Percentiles rank a stretch among this genome's conserved stretches.
phyloP scores from a whole-genome alignment of 2,797 vertebrate genomes.

The Anguilla obscura region DNA sequence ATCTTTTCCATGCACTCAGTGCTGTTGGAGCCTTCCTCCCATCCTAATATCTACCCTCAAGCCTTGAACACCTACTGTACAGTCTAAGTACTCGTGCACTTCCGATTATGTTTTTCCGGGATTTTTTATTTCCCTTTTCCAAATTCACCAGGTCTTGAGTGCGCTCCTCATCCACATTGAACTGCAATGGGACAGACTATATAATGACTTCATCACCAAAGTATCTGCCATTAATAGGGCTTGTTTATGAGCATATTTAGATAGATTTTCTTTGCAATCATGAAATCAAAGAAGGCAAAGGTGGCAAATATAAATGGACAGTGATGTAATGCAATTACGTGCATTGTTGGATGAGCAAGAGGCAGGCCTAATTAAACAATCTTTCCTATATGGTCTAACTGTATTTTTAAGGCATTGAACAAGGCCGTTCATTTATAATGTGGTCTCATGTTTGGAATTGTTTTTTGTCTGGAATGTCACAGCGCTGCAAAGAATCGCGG shows the following conservation, averaged over 20 bases:
- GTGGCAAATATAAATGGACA: neutral
- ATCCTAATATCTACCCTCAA: neutral
- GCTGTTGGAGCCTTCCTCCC: neutral
- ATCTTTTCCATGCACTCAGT: neutral
- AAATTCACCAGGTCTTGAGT: neutral
- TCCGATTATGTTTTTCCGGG: no score
- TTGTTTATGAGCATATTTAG: neutral
- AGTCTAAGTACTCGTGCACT: no score
- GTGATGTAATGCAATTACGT: neutral
- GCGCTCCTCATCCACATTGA: neutral
- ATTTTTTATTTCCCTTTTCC: neutral
- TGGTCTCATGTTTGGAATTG: no score
- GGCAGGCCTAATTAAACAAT: no score
- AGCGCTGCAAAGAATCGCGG: no score
- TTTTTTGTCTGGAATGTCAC: no score
- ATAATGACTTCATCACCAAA: neutral
- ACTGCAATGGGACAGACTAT: neutral
- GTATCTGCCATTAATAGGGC: neutral
- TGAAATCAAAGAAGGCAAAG: neutral
- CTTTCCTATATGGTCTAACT: no score
- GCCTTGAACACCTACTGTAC: neutral
- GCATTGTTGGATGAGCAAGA: neutral
- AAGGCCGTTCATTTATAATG: no score
- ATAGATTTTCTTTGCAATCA: neutral
- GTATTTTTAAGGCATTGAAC: no score